Base-by-base conservation (phyloP, 1,140 invertebrate species). In the Pinna nobilis region DNA sequence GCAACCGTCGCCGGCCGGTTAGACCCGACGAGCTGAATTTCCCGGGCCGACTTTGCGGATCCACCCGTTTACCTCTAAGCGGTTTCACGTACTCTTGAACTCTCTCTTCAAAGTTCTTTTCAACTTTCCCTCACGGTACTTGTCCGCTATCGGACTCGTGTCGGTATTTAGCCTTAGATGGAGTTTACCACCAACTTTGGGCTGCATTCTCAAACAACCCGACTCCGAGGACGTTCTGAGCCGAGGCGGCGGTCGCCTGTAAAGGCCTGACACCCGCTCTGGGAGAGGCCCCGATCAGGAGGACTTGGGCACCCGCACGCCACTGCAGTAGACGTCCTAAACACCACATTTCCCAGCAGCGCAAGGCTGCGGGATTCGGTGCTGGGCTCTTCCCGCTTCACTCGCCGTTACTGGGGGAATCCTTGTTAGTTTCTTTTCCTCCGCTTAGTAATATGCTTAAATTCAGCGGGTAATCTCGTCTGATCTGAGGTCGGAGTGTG, bases 51-150 rank as follows among this genome's bases (percentile, higher is more conserved):
- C 79, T 81, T 82, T 82, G 78, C 82, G 82, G 84, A 72, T 87
- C 87, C 86, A 86, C 82, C 86, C 89, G 92, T 92, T 94, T 94
- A 91, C 92, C 92, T 91, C 91, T 92, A 89, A 92, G 90, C 92
- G 91, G 91, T 94, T 94, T 94, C 93, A 94, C 92, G 92, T 92
- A 93, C 93, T 94, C 88, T 94, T 95, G 82, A 93, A 94, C 94
- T 94, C 94, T 94, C 93, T 94, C 91, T 94, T 94, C 93, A 94
- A 94, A 94, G 93, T 94, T 91, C 93, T 94, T 94, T 94, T 93
- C 93, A 94, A 93, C 93, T 94, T 95, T 95, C 93, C 94, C 93
- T 95, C 93, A 94, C 94, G 92, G 93, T 95, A 95, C 94, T 95
- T 94, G 93, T 95, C 93, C 91, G 92, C 94, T 95, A 94, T 95